phyloP scores from a whole-genome alignment of 2,888 invertebrate genomes.

The Molorchus minor region DNA sequence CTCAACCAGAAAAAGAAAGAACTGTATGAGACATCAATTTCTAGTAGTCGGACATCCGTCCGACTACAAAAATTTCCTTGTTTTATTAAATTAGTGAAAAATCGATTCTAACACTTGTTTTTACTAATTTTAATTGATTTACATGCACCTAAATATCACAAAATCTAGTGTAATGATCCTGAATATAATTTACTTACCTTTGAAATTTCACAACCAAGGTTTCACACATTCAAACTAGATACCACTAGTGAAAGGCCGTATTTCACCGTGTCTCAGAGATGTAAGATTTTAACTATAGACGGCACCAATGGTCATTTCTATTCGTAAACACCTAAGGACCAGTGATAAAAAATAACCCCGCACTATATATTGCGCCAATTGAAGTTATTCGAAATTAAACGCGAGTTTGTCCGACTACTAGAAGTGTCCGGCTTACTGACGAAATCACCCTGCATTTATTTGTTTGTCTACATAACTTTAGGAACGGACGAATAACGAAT shows the following conservation, averaged over 20 bases:
- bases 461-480: no score
- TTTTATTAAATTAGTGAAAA: background rate
- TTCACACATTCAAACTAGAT: background rate
- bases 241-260: background rate
- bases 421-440: no score
- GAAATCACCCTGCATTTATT: no score
- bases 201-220: background rate
- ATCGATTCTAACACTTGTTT: no score
- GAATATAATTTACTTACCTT: conserved; percentile 1
- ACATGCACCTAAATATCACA: background rate
- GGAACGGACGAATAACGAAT: no score
- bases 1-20: conserved; percentile 1
- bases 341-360: no score
- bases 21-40: background rate
- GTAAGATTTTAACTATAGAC: background rate
- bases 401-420: no score
- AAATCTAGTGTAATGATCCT: background rate
- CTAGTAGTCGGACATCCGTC: no score
- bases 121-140: background rate
- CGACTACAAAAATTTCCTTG: no score
- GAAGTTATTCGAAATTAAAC: no score
- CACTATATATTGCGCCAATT: no score
- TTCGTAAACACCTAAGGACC: conserved; percentile 1
- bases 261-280: background rate
- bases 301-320: background rate